Conservation (phyloP, 37 sponge, comb jelly and placozoan species). For the Petrosia ficiformis region DNA sequence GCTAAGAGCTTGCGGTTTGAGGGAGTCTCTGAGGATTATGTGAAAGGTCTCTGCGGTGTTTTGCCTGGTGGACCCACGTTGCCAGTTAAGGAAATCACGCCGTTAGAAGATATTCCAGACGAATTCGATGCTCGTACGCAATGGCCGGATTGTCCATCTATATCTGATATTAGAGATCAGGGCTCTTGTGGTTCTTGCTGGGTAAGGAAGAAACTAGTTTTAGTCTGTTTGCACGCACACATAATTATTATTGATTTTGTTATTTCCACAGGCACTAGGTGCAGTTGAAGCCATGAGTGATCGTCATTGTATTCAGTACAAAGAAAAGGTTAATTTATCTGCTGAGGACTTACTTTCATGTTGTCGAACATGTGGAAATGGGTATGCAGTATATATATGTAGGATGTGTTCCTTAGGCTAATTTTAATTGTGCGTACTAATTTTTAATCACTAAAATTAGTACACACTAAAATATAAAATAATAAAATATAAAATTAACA, state of each 20-base stretch:
- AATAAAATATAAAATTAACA: too few relatives aligned
- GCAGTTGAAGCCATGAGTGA: constrained; percentile 97
- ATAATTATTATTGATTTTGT: neutral
- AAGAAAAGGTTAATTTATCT: constrained; percentile 75
- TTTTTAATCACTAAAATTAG: too few relatives aligned
- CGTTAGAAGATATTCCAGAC: constrained; percentile 68
- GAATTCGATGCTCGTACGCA: constrained; percentile 88
- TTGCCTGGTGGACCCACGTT: constrained; percentile 1
- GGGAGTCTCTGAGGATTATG: constrained; percentile 31
- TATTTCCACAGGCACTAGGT: constrained; percentile 94
- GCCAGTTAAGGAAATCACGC: constrained; percentile 45
- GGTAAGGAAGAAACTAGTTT: constrained; percentile 53
- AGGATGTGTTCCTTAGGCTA: too few relatives aligned
- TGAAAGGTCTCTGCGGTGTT: constrained; percentile 44
- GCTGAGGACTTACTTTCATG: constrained; percentile 88
- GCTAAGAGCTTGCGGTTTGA: neutral
- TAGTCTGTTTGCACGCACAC: neutral
- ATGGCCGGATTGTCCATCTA: constrained; percentile 88
- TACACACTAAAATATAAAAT: too few relatives aligned
- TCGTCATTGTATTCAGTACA: constrained; percentile 78
- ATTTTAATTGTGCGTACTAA: too few relatives aligned
- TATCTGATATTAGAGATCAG: constrained; percentile 88
- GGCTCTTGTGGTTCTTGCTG: constrained; percentile 96
- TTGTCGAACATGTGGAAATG: constrained; percentile 87
- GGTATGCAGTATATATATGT: too few relatives aligned